phyloP scores from a whole-genome alignment of 2,113 vertebrate genomes.

The Nestor notabilis region DNA sequence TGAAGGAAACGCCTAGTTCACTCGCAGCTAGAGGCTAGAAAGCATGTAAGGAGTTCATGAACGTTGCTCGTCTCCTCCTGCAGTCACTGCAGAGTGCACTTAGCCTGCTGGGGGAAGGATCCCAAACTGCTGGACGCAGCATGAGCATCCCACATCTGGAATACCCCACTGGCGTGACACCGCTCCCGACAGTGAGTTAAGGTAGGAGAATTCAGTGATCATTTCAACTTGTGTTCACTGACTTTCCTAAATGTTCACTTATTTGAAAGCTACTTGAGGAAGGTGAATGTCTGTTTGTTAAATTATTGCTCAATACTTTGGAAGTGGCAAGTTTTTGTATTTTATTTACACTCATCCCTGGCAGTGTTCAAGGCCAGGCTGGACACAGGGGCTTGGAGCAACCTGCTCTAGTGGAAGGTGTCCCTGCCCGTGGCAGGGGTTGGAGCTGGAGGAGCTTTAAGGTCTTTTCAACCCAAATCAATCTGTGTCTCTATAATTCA shows the following conservation, averaged over 20 bases:
- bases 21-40: conserved; percentile 66
- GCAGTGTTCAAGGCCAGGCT: not conserved
- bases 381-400: not conserved
- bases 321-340: not conserved
- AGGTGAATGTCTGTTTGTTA: not conserved
- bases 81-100: not conserved
- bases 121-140: not conserved
- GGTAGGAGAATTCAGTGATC: conserved; percentile 47
- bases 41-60: conserved; percentile 46
- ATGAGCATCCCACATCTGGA: not conserved
- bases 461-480: not conserved
- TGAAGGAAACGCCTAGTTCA: conserved; percentile 78
- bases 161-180: not conserved
- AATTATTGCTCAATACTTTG: not conserved
- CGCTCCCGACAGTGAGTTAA: not conserved
- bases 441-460: not conserved
- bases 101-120: not conserved
- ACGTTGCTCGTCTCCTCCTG: not conserved
- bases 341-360: not conserved
- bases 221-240: not conserved
- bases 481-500: not conserved
- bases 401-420: not conserved
- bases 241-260: not conserved
- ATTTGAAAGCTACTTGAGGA: not conserved
- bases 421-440: not conserved